Evolutionary conservation across 2,888 invertebrate genomes (phyloP).

Genomic region (Amblyjoppa proteus): DNA sequence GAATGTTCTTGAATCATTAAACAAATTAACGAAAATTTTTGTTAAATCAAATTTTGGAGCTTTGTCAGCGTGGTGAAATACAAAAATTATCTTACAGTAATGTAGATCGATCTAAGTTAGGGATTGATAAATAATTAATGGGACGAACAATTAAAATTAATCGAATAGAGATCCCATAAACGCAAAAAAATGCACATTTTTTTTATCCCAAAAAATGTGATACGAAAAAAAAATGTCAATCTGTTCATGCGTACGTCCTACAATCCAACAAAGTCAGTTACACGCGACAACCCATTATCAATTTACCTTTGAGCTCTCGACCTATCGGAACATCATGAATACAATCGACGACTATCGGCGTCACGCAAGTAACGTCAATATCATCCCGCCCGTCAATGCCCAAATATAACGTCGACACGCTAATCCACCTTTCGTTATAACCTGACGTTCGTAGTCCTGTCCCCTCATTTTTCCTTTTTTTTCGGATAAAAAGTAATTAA

Average conservation of each 20-base stretch:
- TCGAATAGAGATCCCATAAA: too few species aligned
- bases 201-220: too few species aligned
- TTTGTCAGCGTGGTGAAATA: too few species aligned
- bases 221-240: too few species aligned
- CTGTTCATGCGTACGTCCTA: neutral
- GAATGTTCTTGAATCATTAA: too few species aligned
- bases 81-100: too few species aligned
- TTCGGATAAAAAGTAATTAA: neutral
- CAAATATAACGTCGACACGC: neutral
- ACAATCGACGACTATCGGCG: neutral
- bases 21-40: too few species aligned
- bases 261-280: neutral
- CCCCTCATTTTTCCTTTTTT: neutral
- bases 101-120: too few species aligned
- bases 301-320: neutral
- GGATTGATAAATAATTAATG: too few species aligned
- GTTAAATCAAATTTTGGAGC: too few species aligned
- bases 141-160: too few species aligned
- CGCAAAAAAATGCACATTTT: too few species aligned
- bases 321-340: slow-evolving; percentile 1
- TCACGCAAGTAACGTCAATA: neutral
- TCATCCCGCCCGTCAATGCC: neutral
- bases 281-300: neutral
- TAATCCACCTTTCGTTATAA: neutral
- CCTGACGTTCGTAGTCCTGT: neutral